phyloP scores from a whole-genome alignment of 2,888 invertebrate genomes.

The Smittia aterrima region DNA sequence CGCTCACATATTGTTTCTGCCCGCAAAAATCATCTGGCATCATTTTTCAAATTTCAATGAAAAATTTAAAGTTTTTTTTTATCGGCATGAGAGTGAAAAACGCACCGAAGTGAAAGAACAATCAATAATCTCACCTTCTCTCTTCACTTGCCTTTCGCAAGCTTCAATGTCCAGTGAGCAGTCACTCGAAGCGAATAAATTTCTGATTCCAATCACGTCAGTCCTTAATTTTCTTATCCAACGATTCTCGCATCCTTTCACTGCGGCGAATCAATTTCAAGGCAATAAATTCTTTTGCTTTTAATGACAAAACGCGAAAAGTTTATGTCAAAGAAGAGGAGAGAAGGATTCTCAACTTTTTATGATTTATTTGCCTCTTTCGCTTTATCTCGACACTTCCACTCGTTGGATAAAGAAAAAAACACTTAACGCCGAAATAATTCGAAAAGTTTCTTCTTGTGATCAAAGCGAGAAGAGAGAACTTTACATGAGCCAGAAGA shows the following conservation, averaged over 20 bases:
- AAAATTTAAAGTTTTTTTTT: too few species aligned
- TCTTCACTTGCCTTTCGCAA: background rate
- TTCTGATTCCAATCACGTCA: background rate
- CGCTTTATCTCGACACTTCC: too few species aligned
- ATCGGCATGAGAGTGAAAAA: background rate
- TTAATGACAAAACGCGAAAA: background rate
- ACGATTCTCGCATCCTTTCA: background rate
- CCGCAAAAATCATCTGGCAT: slow-evolving; percentile 2
- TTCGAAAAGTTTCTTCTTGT: too few species aligned
- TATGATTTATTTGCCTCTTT: too few species aligned
- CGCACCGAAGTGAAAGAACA: background rate
- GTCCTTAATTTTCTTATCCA: background rate
- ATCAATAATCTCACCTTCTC: background rate
- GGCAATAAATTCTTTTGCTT: background rate
- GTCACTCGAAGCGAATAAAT: background rate
- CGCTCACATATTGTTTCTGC: background rate
- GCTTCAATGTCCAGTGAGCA: background rate
- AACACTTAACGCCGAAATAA: too few species aligned
- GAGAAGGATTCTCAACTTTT: too few species aligned
- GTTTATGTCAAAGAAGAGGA: background rate
- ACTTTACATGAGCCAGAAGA: too few species aligned
- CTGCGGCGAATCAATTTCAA: background rate
- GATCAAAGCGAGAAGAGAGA: too few species aligned
- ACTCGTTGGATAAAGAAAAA: too few species aligned
- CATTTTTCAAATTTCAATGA: background rate